These are phyloP conservation scores for Poeciliopsis gracilis DNA, from an alignment of 2,797 vertebrate genomes.

Conservation along the genomic window DNA sequence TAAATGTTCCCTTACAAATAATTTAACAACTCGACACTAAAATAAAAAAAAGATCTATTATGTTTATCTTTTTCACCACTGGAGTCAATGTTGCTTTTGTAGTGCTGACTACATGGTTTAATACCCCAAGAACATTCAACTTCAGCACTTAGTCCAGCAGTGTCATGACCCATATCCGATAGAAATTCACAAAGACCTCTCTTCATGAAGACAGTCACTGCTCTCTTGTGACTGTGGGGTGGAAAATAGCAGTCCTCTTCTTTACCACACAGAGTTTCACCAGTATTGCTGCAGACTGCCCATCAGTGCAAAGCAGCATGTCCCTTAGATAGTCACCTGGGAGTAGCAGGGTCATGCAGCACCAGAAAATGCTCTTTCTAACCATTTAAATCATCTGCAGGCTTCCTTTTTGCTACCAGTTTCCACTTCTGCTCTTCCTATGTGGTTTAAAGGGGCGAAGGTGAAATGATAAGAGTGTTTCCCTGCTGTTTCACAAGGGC, in stretches of 20 bases:
- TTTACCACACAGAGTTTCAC: neutral
- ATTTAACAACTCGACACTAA: neutral
- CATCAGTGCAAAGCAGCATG: slow-evolving; percentile 17
- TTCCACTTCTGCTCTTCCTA: neutral
- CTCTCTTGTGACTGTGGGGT: slow-evolving; percentile 1
- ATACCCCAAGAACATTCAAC: slow-evolving; percentile 5
- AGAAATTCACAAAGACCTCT: neutral
- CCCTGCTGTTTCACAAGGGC: slow-evolving; percentile 1
- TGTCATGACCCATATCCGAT: neutral
- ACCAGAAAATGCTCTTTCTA: slow-evolving; percentile 5
- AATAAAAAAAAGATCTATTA: neutral
- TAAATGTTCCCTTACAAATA: neutral
- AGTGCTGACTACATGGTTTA: slow-evolving; percentile 10
- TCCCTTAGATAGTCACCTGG: neutral
- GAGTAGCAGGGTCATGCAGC: neutral
- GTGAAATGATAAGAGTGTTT: neutral
- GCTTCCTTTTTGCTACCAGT: neutral
- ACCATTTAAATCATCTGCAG: slow-evolving; percentile 3
- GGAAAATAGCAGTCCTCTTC: neutral
- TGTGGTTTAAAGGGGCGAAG: neutral
- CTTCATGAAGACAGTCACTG: slow-evolving; percentile 10
- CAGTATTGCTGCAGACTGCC: slow-evolving; percentile 10
- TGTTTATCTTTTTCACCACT: neutral
- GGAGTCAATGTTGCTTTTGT: neutral
- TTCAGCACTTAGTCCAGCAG: neutral